Base-by-base conservation (phyloP, 2,888 invertebrate genomes). In the Volucella zonaria region DNA sequence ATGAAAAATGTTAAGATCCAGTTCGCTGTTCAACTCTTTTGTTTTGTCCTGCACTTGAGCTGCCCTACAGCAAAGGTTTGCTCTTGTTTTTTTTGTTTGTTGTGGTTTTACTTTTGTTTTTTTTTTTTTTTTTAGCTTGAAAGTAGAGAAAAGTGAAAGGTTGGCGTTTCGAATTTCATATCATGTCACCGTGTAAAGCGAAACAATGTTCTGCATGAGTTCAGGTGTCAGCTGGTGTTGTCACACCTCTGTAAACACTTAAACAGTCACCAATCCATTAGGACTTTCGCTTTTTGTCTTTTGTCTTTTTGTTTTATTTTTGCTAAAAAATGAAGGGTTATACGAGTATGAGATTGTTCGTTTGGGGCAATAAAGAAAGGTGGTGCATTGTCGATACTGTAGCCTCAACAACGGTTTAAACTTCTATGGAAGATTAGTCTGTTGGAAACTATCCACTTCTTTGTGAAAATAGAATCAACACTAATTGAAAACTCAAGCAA, bases 111-210 rank as follows among this genome's bases (percentile, higher is more conserved):
- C 10, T 43, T 75, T 75, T 68, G 62, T 75, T 68, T 45, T 23
- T 31, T 31, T 56, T 67, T 1, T 18, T 18, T 18, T 1, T 18
- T 18, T 1, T 31, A 8, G 43, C 54, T 82, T 61, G 74, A 75
- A 83, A 83, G 82, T 79, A 49, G 64, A 59, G 64, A 59, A 83
- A 83, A 83, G 82, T 83, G 82, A 83, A 83, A 83, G 82, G 82
- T 70, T 51, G 18, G 4, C 2, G 42, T 56, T 23, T 61, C 68
- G 56, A 58, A 64, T 83, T 79, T 75, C 79, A 58, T 82, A 64
- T 78, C 62, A 54, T 58, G 78, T 67, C 73, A 51, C 54, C 67
- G 82, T 73, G 78, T 73, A 68, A 73, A 73, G 45, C 31, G 51
- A 62, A 67, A 66, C 56, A 70, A 68, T 78, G 78, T 83, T 83